A percentile compares a stretch with the other conserved stretches of the same genome.
phyloP scores from a whole-genome alignment of 2,888 invertebrate genomes.

The Harpalus rubripes region DNA sequence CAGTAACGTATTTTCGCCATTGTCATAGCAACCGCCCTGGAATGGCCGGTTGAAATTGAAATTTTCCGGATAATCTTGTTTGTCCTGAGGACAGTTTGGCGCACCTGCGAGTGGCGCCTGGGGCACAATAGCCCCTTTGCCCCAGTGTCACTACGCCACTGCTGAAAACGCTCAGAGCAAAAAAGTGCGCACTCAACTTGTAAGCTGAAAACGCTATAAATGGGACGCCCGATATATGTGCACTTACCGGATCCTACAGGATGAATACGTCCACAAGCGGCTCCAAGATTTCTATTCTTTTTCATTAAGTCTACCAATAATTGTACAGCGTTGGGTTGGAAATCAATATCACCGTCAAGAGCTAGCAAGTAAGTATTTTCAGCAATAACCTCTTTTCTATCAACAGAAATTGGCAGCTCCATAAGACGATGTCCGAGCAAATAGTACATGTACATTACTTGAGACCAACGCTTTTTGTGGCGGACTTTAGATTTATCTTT shows the following conservation, averaged over 20 bases:
- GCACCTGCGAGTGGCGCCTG: no score
- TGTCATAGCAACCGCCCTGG: no score
- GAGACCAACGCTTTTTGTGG: slow-evolving; percentile 99
- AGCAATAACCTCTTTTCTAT: slow-evolving; percentile 95
- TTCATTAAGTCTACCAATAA: slow-evolving; percentile 98
- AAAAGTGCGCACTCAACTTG: no score
- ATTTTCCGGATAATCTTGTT: no score
- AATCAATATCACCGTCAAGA: slow-evolving; percentile 98
- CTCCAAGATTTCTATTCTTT: slow-evolving; percentile 96
- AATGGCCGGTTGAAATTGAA: no score
- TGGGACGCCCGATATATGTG: no score
- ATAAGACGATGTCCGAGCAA: slow-evolving; percentile 96
- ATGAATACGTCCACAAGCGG: slow-evolving; percentile 99
- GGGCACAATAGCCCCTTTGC: no score
- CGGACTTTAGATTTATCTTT: slow-evolving; percentile 98
- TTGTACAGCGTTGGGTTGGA: slow-evolving; percentile 96
- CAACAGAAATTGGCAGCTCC: slow-evolving; percentile 95
- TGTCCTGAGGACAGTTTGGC: no score
- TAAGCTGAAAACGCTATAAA: no score
- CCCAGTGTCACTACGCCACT: no score
- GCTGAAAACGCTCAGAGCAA: no score
- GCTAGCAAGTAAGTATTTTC: slow-evolving; percentile 97
- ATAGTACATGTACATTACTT: slow-evolving; percentile 99
- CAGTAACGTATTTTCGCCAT: no score
- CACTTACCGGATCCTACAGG: slow-evolving; percentile 92